These are phyloP conservation scores for Clunio marinus DNA, from an alignment of 2,888 invertebrate species.

Conservation along the genomic window DNA sequence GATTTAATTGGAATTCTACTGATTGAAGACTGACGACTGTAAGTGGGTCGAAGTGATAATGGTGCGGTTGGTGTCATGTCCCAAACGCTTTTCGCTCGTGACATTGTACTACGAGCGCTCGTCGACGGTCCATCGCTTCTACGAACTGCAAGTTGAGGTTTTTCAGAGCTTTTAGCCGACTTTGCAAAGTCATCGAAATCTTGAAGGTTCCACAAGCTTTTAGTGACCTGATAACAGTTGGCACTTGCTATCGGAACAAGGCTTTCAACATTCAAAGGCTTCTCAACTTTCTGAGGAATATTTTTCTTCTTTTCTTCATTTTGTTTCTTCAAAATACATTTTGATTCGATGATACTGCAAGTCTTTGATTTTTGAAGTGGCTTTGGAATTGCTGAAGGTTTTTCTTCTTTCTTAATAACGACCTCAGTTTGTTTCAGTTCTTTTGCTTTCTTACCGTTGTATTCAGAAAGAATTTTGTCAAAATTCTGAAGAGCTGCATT, in stretches of 20 bases:
- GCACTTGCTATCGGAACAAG: constrained; percentile 48
- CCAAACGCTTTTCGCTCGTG: constrained; percentile 56
- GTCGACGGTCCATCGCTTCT: constrained; percentile 12
- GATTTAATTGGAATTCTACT: constrained; percentile 59
- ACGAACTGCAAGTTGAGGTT: constrained; percentile 43
- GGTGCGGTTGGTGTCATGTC: constrained; percentile 50
- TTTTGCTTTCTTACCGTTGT: constrained; percentile 42
- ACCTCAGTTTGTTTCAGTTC: constrained; percentile 34
- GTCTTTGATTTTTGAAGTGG: constrained; percentile 64
- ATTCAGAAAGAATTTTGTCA: constrained; percentile 55
- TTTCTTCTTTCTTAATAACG: constrained; percentile 28
- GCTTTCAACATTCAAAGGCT: constrained; percentile 43
- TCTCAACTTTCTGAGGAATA: constrained; percentile 21
- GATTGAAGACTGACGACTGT: constrained; percentile 53
- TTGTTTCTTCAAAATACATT: constrained; percentile 62
- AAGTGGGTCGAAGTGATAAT: constrained; percentile 47
- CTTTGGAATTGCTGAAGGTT: constrained; percentile 40
- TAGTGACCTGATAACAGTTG: constrained; percentile 55
- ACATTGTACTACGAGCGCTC: constrained; percentile 49
- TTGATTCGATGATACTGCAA: constrained; percentile 65
- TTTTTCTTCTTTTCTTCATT: constrained; percentile 47
- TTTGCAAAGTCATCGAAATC: constrained; percentile 56
- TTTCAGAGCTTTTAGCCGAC: constrained; percentile 53
- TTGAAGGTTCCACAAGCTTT: constrained; percentile 59
- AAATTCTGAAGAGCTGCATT: constrained; percentile 55